phyloP scores from a whole-genome alignment of 2,113 vertebrate genomes.

The Bufo gargarizans region DNA sequence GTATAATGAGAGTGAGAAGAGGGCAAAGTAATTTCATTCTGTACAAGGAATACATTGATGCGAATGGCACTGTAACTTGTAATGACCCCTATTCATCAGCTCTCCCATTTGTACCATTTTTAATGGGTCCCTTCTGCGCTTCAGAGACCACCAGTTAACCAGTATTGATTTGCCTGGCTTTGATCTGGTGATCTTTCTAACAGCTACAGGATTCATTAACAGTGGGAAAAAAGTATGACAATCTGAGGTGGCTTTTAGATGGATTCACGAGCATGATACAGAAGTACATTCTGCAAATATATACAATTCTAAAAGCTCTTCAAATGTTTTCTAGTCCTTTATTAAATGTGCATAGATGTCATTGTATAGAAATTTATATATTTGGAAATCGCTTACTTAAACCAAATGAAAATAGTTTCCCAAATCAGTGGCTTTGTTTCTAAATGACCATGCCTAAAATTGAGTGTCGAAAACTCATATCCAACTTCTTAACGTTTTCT shows the following conservation, averaged over 20 bases:
- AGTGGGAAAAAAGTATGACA: slow-evolving; percentile 11
- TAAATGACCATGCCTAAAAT: not conserved
- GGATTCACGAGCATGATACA: not conserved
- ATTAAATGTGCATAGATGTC: not conserved
- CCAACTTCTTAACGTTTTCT: not conserved
- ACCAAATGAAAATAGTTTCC: slow-evolving; percentile 18
- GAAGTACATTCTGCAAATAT: not conserved
- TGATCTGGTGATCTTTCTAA: slow-evolving; percentile 35
- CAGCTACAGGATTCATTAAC: slow-evolving; percentile 29
- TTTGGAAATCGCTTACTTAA: not conserved
- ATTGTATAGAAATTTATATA: slow-evolving; percentile 18
- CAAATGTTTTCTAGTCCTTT: not conserved
- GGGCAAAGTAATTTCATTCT: slow-evolving; percentile 3
- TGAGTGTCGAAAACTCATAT: not conserved
- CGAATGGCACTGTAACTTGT: slow-evolving; percentile 1
- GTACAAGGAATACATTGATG: slow-evolving; percentile 28
- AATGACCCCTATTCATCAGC: slow-evolving; percentile 44
- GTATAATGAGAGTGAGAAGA: slow-evolving; percentile 12
- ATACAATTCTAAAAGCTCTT: not conserved
- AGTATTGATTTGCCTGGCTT: slow-evolving; percentile 36
- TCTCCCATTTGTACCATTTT: not conserved
- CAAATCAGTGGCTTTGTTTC: not conserved
- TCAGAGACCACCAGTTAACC: slow-evolving; percentile 40
- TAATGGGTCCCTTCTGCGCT: slow-evolving; percentile 24
- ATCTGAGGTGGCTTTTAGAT: not conserved